Conservation (phyloP, 2,888 invertebrate genomes). For the Axea sp. region DNA sequence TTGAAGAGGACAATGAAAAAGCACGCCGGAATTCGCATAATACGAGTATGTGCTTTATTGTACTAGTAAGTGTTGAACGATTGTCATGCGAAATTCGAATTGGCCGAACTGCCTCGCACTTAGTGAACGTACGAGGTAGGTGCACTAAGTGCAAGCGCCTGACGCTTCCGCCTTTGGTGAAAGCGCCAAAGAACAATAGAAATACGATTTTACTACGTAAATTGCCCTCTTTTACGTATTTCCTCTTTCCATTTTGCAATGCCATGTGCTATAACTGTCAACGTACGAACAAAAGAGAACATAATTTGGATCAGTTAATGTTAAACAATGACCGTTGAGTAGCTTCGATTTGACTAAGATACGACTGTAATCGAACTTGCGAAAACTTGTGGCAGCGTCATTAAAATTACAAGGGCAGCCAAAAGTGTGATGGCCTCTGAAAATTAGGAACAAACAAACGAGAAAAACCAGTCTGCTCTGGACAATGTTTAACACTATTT, state of each 20-base stretch:
- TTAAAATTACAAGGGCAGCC: no score
- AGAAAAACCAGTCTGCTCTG: conserved; percentile 9
- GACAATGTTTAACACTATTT: conserved; percentile 44
- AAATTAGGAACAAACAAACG: conserved; percentile 12
- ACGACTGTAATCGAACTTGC: no score
- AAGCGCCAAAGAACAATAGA: conserved; percentile 58
- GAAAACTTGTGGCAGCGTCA: no score
- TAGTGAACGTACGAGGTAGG: conserved; percentile 43
- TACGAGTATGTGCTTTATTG: conserved; percentile 38
- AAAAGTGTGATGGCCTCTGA: conserved; percentile 3
- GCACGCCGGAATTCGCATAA: conserved; percentile 28
- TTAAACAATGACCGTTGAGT: conserved; percentile 37
- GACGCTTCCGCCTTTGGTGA: conserved; percentile 52
- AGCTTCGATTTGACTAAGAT: conserved; percentile 6
- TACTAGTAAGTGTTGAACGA: conserved; percentile 44
- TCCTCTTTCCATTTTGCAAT: conserved; percentile 51
- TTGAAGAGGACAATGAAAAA: conserved; percentile 24
- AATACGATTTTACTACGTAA: conserved; percentile 58
- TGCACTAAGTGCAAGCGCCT: conserved; percentile 57
- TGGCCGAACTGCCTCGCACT: conserved; percentile 58
- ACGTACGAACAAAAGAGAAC: conserved; percentile 26
- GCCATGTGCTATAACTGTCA: conserved; percentile 40
- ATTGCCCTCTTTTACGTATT: conserved; percentile 61
- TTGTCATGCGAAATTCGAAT: conserved; percentile 62
- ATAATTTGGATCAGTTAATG: conserved; percentile 26